Evolutionary conservation across 2,888 invertebrate genomes (phyloP).

Genomic region (Podabrus alpinus): DNA sequence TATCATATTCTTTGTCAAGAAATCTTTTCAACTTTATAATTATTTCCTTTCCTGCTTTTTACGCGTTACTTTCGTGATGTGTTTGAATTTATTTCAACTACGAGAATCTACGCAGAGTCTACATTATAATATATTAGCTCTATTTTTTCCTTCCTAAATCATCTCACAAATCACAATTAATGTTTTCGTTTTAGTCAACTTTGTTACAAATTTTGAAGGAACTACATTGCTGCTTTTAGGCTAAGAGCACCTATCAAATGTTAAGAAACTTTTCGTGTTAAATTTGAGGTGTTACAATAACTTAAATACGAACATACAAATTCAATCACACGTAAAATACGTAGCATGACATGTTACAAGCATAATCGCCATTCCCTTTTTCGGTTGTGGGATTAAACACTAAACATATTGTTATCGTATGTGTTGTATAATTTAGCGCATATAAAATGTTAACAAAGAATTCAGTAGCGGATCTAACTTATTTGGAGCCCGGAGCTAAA

Average conservation of each 20-base stretch:
- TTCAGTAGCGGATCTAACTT: no score
- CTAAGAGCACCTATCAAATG: neutral
- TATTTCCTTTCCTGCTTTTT: neutral
- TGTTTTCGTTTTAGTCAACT: neutral
- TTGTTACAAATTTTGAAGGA: neutral
- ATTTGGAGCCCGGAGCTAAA: no score
- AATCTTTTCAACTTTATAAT: neutral
- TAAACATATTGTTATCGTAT: no score
- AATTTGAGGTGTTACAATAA: neutral
- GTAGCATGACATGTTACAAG: no score
- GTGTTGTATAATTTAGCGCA: no score
- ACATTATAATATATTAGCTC: neutral
- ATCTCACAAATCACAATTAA: neutral
- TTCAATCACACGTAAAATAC: no score
- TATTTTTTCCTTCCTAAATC: neutral
- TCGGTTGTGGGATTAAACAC: no score
- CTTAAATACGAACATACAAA: neutral
- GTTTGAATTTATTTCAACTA: neutral
- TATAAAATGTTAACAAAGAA: no score
- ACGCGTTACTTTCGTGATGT: neutral
- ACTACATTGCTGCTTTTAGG: neutral
- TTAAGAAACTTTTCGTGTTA: neutral
- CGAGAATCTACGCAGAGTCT: neutral
- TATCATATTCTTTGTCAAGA: neutral
- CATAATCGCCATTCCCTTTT: no score